Percentiles rank a stretch among this genome's conserved stretches.
These are phyloP conservation scores for Genyomyrus donnyi DNA, from an alignment of 2,113 vertebrate genomes.

Conservation along the genomic window DNA sequence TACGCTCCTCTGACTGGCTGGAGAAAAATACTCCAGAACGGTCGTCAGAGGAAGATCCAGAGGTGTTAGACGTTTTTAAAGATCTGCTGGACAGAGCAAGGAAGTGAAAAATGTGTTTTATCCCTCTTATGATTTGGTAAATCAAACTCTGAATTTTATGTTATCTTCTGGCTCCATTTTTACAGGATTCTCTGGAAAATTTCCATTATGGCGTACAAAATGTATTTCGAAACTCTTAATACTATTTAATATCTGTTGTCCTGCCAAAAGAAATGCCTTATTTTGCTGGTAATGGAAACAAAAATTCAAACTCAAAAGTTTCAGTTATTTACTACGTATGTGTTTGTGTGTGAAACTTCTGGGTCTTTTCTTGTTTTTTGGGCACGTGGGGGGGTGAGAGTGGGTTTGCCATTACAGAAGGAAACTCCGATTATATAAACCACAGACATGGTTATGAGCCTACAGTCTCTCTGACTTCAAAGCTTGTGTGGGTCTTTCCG, in stretches of 20 bases:
- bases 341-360: not conserved
- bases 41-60: conserved; percentile 70
- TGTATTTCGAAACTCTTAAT: not conserved
- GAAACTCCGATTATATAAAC: not conserved
- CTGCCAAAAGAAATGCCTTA: not conserved
- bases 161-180: not conserved
- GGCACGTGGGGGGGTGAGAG: not conserved
- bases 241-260: too few species aligned
- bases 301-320: not conserved
- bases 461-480: not conserved
- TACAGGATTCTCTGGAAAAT: not conserved
- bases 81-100: conserved; percentile 68
- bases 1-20: conserved; percentile 67
- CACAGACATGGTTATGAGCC: not conserved
- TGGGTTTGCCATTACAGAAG: conserved; percentile 48
- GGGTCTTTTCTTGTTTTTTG: not conserved
- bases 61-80: conserved; percentile 72
- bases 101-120: conserved; percentile 39
- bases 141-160: not conserved
- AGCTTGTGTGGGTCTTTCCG: not conserved
- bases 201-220: not conserved
- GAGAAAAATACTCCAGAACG: conserved; percentile 71
- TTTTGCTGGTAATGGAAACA: not conserved
- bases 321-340: not conserved
- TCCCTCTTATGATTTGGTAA: not conserved